These are phyloP conservation scores for Mythimna albipuncta DNA, from an alignment of 2,888 invertebrate genomes.

Conservation along the genomic window DNA sequence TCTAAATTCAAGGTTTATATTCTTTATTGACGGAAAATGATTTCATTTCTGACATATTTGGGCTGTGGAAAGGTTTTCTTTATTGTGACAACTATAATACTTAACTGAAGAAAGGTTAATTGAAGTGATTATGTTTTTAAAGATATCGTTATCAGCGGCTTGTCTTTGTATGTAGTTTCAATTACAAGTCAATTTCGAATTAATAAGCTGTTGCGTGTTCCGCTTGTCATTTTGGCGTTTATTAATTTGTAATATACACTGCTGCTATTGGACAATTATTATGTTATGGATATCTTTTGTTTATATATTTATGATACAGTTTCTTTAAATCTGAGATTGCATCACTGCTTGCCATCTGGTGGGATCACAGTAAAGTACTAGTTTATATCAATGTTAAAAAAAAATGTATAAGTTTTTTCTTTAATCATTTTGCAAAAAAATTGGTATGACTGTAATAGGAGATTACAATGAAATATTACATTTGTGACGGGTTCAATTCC, in stretches of 20 bases:
- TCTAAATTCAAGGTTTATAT: slow-evolving; percentile 59
- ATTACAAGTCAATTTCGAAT: not conserved
- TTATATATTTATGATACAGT: no score
- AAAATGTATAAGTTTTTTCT: no score
- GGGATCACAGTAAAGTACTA: no score
- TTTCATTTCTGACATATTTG: slow-evolving; percentile 24
- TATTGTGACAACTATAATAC: not conserved
- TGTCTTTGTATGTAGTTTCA: not conserved
- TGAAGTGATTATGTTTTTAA: slow-evolving; percentile 10
- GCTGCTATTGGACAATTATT: not conserved
- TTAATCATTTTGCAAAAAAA: no score
- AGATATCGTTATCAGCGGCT: not conserved
- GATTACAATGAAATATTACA: not conserved
- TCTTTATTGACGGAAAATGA: slow-evolving; percentile 31
- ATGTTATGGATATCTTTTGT: not conserved
- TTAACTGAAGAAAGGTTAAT: slow-evolving; percentile 27
- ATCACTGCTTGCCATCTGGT: no score
- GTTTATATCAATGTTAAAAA: no score
- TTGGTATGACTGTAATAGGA: no score
- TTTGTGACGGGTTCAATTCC: no score
- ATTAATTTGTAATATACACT: not conserved
- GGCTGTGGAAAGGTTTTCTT: slow-evolving; percentile 11
- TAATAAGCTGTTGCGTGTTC: not conserved
- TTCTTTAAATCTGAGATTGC: no score
- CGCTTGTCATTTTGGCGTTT: not conserved